These are phyloP conservation scores for Poecilus cupreus DNA, from an alignment of 2,888 invertebrate species.

Conservation along the genomic window DNA sequence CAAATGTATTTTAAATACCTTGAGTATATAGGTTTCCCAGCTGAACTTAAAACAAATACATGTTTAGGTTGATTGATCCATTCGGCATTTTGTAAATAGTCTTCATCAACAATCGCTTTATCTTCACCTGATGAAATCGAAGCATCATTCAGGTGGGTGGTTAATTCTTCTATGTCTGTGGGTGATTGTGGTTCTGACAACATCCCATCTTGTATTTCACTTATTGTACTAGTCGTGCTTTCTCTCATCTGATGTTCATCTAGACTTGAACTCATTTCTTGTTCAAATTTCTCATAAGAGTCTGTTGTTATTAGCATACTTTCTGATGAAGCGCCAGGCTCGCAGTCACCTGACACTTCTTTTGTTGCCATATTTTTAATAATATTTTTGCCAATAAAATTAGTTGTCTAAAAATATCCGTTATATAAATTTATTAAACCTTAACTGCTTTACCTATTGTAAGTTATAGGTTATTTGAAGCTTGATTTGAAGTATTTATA, in stretches of 20 bases:
- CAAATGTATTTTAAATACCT: conserved; percentile 74
- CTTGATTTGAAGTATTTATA: neutral
- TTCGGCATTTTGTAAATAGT: conserved; percentile 81
- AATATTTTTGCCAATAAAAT: neutral
- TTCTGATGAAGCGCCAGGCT: conserved; percentile 79
- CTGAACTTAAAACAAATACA: conserved; percentile 94
- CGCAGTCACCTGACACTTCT: conserved; percentile 64
- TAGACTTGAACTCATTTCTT: conserved; percentile 79
- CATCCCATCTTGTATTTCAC: conserved; percentile 76
- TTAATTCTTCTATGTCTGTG: conserved; percentile 65
- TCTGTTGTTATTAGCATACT: conserved; percentile 83
- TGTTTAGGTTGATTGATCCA: conserved; percentile 91
- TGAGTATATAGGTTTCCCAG: conserved; percentile 98
- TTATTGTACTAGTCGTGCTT: conserved; percentile 76
- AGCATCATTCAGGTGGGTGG: conserved; percentile 64
- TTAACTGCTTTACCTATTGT: too few species aligned
- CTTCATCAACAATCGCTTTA: conserved; percentile 73
- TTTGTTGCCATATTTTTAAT: conserved; percentile 51
- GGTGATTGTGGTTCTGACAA: conserved; percentile 64
- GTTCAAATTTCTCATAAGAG: conserved; percentile 82
- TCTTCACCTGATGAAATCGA: conserved; percentile 62
- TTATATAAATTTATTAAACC: neutral
- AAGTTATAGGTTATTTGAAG: neutral
- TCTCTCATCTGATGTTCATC: conserved; percentile 76
- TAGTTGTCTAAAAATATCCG: conserved; percentile 22